These are phyloP conservation scores for Drymonia ruficornis DNA, from an alignment of 2,888 invertebrate species.

Conservation along the genomic window DNA sequence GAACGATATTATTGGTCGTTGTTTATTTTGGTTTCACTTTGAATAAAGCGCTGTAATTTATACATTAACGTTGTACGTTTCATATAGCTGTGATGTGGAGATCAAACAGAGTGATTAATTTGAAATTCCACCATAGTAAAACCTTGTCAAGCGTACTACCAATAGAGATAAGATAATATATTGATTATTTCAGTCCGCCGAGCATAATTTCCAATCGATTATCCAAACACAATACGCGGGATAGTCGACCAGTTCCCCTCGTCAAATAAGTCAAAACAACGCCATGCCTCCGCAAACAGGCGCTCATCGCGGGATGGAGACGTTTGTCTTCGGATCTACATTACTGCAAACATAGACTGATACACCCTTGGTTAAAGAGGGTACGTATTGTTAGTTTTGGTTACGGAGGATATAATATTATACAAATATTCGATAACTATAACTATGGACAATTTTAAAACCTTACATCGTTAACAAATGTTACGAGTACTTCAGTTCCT, in stretches of 20 bases:
- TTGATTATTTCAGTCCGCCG: background rate
- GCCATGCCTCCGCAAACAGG: constrained; percentile 32
- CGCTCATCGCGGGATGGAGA: constrained; percentile 50
- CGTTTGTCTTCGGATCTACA: constrained; percentile 62
- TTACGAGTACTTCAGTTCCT: too few relatives aligned
- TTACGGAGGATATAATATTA: background rate
- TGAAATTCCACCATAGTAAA: too few relatives aligned
- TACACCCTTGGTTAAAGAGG: constrained; percentile 25
- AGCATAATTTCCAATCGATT: constrained; percentile 19
- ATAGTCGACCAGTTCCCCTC: constrained; percentile 32
- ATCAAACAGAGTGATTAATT: too few relatives aligned
- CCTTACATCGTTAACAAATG: too few relatives aligned
- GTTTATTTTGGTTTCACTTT: background rate
- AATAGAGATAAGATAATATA: constrained; percentile 1
- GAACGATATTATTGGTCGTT: background rate
- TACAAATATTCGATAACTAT: too few relatives aligned
- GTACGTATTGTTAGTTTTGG: constrained; percentile 13
- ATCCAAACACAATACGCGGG: constrained; percentile 36
- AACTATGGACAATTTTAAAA: too few relatives aligned
- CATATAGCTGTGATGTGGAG: too few relatives aligned
- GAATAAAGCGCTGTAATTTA: too few relatives aligned
- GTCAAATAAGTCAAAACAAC: constrained; percentile 46
- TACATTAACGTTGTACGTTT: too few relatives aligned
- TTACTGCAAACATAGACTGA: constrained; percentile 41
- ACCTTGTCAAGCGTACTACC: too few relatives aligned